Conservation (phyloP, 2,797 vertebrate genomes). For the Ficedula albicollis region DNA sequence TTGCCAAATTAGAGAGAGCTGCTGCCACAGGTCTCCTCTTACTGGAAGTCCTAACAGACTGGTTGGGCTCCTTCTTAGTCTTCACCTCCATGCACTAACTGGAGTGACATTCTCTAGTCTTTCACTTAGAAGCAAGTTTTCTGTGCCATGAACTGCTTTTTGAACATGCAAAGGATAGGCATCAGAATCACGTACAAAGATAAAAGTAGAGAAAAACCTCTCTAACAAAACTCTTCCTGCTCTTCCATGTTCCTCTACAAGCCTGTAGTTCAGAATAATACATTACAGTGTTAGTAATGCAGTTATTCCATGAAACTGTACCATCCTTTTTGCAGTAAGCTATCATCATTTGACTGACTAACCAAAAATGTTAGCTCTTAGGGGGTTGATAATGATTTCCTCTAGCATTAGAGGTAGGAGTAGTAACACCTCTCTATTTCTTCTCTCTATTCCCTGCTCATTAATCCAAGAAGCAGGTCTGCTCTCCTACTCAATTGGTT, state of each 20-base stretch:
- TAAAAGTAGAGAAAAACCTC: not conserved
- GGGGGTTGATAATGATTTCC: not conserved
- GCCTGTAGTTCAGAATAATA: not conserved
- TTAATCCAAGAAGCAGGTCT: not conserved
- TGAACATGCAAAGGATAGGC: not conserved
- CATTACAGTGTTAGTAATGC: not conserved
- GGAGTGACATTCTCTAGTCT: not conserved
- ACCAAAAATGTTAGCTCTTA: slow-evolving; percentile 21
- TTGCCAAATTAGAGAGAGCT: not conserved
- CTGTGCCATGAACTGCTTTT: not conserved
- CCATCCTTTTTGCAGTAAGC: slow-evolving; percentile 18
- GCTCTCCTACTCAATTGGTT: not conserved
- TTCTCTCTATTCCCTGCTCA: not conserved
- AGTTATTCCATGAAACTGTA: slow-evolving; percentile 8
- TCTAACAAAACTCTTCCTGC: not conserved
- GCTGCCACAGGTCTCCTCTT: not conserved
- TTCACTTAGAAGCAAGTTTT: not conserved
- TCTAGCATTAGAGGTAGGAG: not conserved
- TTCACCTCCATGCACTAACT: not conserved
- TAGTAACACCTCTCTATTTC: not conserved
- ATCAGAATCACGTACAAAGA: not conserved
- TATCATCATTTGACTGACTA: slow-evolving; percentile 14
- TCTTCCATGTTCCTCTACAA: not conserved
- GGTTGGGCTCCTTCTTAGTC: not conserved
- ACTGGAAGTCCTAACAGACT: not conserved